phyloP scores from a whole-genome alignment of 37 sponge, comb jelly and placozoan species.

The Geodia barretti region DNA sequence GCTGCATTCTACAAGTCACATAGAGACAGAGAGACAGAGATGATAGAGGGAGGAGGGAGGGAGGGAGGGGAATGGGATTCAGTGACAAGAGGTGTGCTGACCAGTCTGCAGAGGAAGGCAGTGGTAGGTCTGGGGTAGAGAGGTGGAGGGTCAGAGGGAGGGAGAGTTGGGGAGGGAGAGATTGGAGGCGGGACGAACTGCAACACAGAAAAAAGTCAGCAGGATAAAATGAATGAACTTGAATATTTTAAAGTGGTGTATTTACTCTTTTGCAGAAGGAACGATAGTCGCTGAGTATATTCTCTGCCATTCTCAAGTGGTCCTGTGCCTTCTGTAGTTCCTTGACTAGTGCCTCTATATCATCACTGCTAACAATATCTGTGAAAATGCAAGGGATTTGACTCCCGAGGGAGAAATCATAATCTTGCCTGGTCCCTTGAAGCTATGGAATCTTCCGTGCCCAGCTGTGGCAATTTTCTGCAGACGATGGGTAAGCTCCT shows the following conservation, averaged over 20 bases:
- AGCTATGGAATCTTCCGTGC: slow-evolving; percentile 52
- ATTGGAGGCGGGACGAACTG: slow-evolving; percentile 34
- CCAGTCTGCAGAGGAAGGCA: slow-evolving; percentile 47
- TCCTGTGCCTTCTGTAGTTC: slow-evolving; percentile 13
- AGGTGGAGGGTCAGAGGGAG: slow-evolving; percentile 11
- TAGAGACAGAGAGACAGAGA: too few species aligned
- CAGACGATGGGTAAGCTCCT: slow-evolving; percentile 22
- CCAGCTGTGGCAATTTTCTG: slow-evolving; percentile 11
- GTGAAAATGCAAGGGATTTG: not conserved
- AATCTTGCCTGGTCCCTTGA: slow-evolving; percentile 33
- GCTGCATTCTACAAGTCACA: not conserved
- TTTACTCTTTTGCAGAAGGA: slow-evolving; percentile 39
- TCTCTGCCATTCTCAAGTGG: slow-evolving; percentile 6
- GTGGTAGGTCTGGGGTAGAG: slow-evolving; percentile 37
- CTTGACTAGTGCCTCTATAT: slow-evolving; percentile 19
- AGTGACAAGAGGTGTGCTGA: not conserved
- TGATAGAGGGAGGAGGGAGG: not conserved
- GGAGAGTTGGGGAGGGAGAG: not conserved
- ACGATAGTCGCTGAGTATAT: slow-evolving; percentile 30
- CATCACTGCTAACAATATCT: slow-evolving; percentile 21
- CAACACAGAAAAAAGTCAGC: not conserved
- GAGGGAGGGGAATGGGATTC: not conserved
- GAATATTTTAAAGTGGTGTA: not conserved
- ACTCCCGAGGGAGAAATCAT: too few species aligned
- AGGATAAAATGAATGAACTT: not conserved